Conservation (phyloP, 1,140 invertebrate genomes). For the Coelopa frigida region DNA sequence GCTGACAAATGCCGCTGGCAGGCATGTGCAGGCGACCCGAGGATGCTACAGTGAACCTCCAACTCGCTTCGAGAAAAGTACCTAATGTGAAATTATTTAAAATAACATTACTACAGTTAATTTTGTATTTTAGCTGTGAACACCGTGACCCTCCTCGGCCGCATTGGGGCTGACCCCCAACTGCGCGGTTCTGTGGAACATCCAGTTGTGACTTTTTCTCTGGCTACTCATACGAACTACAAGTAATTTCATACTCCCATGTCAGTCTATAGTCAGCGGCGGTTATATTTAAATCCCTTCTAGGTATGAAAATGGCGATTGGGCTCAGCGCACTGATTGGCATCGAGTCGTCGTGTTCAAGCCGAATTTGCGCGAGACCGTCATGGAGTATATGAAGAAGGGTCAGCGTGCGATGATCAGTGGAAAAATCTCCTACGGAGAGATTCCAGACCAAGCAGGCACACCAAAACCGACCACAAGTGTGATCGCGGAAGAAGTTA, state of each 20-base stretch:
- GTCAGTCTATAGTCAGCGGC: too few relatives aligned
- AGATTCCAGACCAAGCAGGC: conserved; percentile 74
- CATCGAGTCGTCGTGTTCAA: conserved; percentile 84
- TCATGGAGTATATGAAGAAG: conserved; percentile 74
- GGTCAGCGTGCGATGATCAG: conserved; percentile 78
- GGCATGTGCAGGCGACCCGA: too few relatives aligned
- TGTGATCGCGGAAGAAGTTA: conserved; percentile 79
- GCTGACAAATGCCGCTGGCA: too few relatives aligned
- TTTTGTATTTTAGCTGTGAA: conserved; percentile 68
- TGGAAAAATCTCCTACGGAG: conserved; percentile 77
- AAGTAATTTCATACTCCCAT: too few relatives aligned
- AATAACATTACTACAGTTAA: too few relatives aligned
- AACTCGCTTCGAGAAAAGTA: too few relatives aligned
- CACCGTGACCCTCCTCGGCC: conserved; percentile 75
- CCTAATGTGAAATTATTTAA: too few relatives aligned
- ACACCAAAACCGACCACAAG: conserved; percentile 62
- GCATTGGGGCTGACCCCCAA: conserved; percentile 80
- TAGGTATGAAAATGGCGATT: conserved; percentile 63
- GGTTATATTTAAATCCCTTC: too few relatives aligned
- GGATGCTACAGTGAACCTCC: too few relatives aligned
- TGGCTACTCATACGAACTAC: conserved; percentile 84
- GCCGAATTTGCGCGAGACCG: conserved; percentile 67
- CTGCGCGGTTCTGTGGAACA: conserved; percentile 71
- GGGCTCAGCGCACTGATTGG: conserved; percentile 83
- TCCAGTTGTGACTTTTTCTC: conserved; percentile 81